These are phyloP conservation scores for Nebria salina DNA, from an alignment of 2,888 invertebrate species.

Conservation along the genomic window DNA sequence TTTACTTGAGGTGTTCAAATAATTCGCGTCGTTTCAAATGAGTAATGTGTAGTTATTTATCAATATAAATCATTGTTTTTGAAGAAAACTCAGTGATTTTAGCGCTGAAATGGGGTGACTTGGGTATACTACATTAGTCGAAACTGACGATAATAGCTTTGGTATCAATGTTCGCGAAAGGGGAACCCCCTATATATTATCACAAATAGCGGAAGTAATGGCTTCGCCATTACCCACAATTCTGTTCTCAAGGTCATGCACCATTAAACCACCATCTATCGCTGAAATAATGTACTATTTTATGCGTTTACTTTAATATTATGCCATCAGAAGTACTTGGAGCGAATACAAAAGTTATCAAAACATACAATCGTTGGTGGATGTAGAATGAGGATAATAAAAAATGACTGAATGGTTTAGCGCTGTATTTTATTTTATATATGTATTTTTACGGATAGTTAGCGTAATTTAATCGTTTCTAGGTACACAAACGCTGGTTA, in stretches of 20 bases:
- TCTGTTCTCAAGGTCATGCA: constrained; percentile 33
- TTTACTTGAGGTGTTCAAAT: too few relatives aligned
- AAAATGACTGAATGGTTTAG: too few relatives aligned
- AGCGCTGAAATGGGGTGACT: neutral
- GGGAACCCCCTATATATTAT: constrained; percentile 24
- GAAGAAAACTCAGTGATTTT: neutral
- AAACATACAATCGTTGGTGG: neutral
- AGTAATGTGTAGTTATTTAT: neutral
- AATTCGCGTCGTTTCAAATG: neutral
- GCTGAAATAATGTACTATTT: neutral
- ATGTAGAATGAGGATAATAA: neutral
- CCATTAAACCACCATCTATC: constrained; percentile 23
- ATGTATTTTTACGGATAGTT: too few relatives aligned
- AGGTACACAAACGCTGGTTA: too few relatives aligned
- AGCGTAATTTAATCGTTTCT: too few relatives aligned
- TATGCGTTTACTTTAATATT: neutral
- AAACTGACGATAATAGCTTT: neutral
- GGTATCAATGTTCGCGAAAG: neutral
- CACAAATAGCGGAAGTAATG: constrained; percentile 35
- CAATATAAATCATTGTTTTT: neutral
- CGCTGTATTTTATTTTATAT: too few relatives aligned
- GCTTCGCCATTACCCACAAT: neutral
- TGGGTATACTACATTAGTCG: neutral
- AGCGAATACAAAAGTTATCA: neutral
- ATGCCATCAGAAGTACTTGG: neutral